Conservation (phyloP, 2,113 vertebrate species). For the Rhadina sibilatrix region DNA sequence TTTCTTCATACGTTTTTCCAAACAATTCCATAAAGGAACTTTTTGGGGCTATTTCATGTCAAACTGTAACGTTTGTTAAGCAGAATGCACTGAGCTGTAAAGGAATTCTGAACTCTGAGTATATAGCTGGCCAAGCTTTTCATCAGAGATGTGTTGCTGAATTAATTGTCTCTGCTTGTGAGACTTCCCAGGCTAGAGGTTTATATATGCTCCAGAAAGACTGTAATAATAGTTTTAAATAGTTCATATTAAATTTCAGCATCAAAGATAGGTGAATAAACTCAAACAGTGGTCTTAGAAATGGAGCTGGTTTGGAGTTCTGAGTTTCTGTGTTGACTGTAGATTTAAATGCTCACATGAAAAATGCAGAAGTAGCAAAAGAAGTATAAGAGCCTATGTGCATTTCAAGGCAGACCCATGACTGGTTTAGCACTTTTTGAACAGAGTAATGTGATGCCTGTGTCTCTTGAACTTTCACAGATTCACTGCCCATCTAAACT, state of each 20-base stretch:
- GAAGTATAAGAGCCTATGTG: neutral
- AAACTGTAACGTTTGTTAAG: conserved; percentile 44
- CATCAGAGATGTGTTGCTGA: neutral
- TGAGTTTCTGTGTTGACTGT: neutral
- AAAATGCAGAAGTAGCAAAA: neutral
- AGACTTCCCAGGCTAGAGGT: conserved; percentile 11
- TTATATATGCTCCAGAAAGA: neutral
- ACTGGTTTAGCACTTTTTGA: neutral
- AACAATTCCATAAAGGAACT: conserved; percentile 38
- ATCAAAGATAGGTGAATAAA: neutral
- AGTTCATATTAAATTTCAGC: neutral
- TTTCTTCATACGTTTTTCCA: conserved; percentile 38
- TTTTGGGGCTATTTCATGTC: conserved; percentile 43
- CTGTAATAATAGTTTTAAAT: neutral
- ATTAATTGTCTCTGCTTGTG: conserved; percentile 32
- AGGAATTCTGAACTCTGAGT: conserved; percentile 45
- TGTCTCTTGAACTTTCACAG: neutral
- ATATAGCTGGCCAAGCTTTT: conserved; percentile 34
- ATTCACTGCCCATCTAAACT: neutral
- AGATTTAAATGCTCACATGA: neutral
- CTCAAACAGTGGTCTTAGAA: neutral
- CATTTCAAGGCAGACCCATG: neutral
- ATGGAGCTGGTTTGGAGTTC: neutral
- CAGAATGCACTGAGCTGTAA: conserved; percentile 58
- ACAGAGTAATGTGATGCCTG: accelerated